These are phyloP conservation scores for Rana temporaria DNA, from an alignment of 2,113 vertebrate genomes.

Conservation along the genomic window DNA sequence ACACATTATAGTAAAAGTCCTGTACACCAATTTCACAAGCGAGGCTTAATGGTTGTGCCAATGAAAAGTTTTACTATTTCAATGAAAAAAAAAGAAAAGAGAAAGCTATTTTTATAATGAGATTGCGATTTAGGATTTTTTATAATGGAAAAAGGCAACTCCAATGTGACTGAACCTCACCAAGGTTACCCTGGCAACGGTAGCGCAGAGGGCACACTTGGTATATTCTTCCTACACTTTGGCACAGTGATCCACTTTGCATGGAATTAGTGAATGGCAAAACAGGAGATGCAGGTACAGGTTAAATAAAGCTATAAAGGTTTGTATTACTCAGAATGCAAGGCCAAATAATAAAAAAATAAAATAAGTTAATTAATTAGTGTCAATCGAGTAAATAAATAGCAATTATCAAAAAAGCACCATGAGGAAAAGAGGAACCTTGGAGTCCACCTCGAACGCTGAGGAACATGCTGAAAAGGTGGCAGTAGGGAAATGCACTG, in stretches of 20 bases:
- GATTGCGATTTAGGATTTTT: not conserved
- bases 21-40: too few species aligned
- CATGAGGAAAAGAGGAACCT: too few species aligned
- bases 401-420: not conserved
- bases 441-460: too few species aligned
- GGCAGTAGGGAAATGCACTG: too few species aligned
- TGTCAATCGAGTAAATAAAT: not conserved
- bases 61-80: too few species aligned
- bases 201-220: conserved; percentile 2
- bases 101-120: too few species aligned
- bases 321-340: not conserved
- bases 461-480: too few species aligned
- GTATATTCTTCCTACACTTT: not conserved
- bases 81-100: too few species aligned
- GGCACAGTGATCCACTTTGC: conserved; percentile 4
- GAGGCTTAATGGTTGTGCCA: too few species aligned
- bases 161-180: not conserved
- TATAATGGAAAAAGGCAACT: not conserved
- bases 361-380: not conserved
- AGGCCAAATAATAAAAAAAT: not conserved
- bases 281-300: not conserved
- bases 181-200: not conserved
- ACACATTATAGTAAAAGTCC: not conserved
- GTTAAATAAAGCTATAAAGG: not conserved
- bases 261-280: not conserved